A percentile compares a stretch with the other conserved stretches of the same genome.
Conservation (phyloP, 2,797 vertebrate species). For the Alcedo quadribrachys region DNA sequence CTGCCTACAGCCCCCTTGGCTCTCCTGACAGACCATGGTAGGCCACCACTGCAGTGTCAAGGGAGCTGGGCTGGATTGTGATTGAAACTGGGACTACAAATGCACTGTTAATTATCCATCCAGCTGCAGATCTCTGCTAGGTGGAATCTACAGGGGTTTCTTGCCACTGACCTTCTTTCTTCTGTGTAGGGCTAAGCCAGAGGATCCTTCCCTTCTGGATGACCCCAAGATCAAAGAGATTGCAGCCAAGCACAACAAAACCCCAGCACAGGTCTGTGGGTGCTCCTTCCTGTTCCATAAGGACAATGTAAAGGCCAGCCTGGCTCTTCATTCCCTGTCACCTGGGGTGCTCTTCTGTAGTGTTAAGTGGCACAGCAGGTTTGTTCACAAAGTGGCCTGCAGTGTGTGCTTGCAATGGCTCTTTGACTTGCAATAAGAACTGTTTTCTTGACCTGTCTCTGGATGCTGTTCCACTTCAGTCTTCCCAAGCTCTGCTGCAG, state of each 20-base stretch:
- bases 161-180: background rate
- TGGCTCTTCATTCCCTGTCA: background rate
- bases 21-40: constrained; percentile 91
- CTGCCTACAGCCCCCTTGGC: constrained; percentile 89
- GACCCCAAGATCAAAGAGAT: constrained; percentile 84
- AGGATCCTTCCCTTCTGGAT: constrained; percentile 86
- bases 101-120: background rate
- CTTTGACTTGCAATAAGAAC: background rate
- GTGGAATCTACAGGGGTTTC: background rate
- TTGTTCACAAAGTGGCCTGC: background rate
- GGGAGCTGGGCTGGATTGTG: background rate
- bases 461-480: background rate
- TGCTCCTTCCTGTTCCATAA: constrained; percentile 69
- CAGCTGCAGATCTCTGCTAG: background rate
- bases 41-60: background rate
- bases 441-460: background rate
- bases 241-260: constrained; percentile 57
- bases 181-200: constrained; percentile 81
- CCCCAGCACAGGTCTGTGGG: constrained; percentile 84
- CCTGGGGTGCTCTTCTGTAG: background rate
- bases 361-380: background rate
- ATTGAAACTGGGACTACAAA: background rate
- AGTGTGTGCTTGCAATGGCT: accelerated
- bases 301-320: background rate
- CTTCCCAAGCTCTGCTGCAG: background rate